A percentile compares a stretch with the other conserved stretches of the same genome.
Conservation (phyloP, 92 coral and sea anemone species). For the Diadumene lineata region DNA sequence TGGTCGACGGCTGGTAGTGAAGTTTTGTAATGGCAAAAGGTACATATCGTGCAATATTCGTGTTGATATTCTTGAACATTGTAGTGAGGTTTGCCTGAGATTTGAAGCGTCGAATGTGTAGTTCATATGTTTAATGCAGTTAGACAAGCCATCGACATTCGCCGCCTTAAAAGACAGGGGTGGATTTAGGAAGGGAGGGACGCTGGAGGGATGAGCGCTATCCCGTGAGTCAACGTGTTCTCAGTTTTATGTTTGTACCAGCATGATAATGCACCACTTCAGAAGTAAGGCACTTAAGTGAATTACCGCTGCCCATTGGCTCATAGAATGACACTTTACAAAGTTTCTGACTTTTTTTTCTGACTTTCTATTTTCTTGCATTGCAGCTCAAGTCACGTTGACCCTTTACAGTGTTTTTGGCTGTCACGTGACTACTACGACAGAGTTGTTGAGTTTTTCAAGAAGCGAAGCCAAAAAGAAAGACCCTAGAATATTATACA, state of each 20-base stretch:
- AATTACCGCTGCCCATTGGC: too few species aligned
- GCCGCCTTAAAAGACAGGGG: too few species aligned
- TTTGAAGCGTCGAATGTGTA: too few species aligned
- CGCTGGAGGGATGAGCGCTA: too few species aligned
- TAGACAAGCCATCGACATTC: too few species aligned
- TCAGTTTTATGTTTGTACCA: too few species aligned
- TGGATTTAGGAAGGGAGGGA: too few species aligned
- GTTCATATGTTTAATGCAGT: too few species aligned
- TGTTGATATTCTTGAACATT: not conserved
- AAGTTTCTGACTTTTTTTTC: not conserved
- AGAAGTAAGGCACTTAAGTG: too few species aligned
- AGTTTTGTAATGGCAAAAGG: constrained; percentile 96
- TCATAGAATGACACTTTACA: not conserved
- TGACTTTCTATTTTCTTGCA: not conserved
- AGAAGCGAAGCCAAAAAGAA: constrained; percentile 53
- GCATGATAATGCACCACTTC: too few species aligned
- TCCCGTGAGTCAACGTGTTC: too few species aligned
- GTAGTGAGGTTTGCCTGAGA: too few species aligned
- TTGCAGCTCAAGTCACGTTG: constrained; percentile 94
- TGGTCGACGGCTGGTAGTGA: constrained; percentile 85
- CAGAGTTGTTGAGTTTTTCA: constrained; percentile 77
- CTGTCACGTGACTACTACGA: constrained; percentile 96
- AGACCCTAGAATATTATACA: not conserved
- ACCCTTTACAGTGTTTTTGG: constrained; percentile 99
- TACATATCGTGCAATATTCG: constrained; percentile 7